These are phyloP conservation scores for Ctena decussata DNA, from an alignment of 2,888 invertebrate genomes.

Conservation along the genomic window DNA sequence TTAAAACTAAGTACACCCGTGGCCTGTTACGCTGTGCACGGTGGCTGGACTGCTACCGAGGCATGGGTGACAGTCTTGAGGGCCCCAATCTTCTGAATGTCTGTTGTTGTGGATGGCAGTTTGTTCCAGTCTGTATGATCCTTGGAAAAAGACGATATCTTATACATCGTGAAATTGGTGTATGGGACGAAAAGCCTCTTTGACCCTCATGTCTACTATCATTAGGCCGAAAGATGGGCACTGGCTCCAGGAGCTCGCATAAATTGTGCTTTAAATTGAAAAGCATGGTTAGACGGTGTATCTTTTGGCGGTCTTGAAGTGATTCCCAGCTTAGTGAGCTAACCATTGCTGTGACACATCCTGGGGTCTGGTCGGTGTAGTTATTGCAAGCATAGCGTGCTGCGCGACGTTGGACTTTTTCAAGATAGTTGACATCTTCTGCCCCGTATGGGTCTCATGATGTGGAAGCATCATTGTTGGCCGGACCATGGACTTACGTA, in stretches of 20 bases:
- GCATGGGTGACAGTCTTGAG: neutral
- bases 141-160: slow-evolving; percentile 1
- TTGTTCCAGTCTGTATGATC: slow-evolving; percentile 17
- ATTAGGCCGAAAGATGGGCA: too few relatives aligned
- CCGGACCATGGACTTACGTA: too few relatives aligned
- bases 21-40: neutral
- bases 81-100: neutral
- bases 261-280: slow-evolving; percentile 12
- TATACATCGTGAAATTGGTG: slow-evolving; percentile 9
- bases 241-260: too few relatives aligned
- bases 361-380: neutral
- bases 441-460: neutral
- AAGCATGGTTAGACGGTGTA: slow-evolving; percentile 18
- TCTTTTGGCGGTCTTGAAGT: slow-evolving; percentile 11
- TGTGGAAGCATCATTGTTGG: too few relatives aligned
- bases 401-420: slow-evolving; percentile 4
- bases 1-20: neutral
- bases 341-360: neutral
- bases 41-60: neutral
- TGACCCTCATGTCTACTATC: neutral
- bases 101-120: neutral
- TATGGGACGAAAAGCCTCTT: neutral
- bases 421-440: neutral
- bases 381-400: too few relatives aligned
- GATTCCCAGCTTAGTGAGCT: slow-evolving; percentile 13